These are phyloP conservation scores for Nanger granti DNA, from an alignment of 2,113 vertebrate species.

Conservation along the genomic window DNA sequence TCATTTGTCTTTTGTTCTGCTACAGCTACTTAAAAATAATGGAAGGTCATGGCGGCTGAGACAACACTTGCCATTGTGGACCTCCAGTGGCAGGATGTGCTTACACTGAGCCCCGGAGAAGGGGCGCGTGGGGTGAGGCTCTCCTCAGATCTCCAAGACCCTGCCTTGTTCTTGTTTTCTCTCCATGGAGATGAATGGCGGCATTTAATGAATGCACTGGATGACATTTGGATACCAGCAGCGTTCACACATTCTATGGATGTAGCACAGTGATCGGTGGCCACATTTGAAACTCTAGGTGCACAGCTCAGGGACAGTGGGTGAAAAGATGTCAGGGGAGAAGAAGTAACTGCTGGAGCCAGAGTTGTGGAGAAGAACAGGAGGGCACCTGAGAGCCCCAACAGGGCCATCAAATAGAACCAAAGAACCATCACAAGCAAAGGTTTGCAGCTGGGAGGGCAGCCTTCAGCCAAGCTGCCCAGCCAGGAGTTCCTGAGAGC, in stretches of 20 bases:
- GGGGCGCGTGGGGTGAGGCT: rapidly evolving
- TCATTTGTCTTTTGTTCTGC: conserved; percentile 70
- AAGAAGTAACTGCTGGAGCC: neutral
- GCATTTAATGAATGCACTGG: neutral
- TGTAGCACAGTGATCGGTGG: neutral
- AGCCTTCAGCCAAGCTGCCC: neutral
- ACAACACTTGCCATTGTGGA: conserved; percentile 27
- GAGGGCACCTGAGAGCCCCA: neutral
- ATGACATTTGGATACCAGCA: neutral
- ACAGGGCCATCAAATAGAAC: neutral
- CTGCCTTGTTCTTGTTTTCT: neutral
- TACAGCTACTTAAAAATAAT: conserved; percentile 72
- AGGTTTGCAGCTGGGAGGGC: neutral
- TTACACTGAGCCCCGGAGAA: neutral
- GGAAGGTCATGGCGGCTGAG: conserved; percentile 49
- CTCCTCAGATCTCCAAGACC: neutral
- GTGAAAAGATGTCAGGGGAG: neutral
- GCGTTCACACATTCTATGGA: neutral
- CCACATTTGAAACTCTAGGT: neutral
- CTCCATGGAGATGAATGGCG: neutral
- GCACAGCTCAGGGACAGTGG: neutral
- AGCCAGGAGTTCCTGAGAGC: neutral
- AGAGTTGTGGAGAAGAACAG: neutral
- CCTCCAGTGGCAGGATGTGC: neutral
- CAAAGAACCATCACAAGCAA: neutral